Conservation (phyloP, 2,888 invertebrate species). For the Siphlonurus alternatus region DNA sequence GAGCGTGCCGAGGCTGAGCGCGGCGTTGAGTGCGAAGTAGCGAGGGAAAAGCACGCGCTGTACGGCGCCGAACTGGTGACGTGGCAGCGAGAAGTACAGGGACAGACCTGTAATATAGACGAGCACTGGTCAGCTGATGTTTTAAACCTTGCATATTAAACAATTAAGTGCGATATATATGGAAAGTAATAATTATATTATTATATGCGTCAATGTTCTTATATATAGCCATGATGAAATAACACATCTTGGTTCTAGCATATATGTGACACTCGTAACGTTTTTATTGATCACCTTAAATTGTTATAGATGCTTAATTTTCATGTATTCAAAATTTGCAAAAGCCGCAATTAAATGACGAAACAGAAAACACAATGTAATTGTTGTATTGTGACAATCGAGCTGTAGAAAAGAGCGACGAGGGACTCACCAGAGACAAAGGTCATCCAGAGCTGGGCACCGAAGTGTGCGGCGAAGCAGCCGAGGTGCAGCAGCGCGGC, state of each 20-base stretch:
- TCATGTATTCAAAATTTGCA: too few species aligned
- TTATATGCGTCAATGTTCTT: neutral
- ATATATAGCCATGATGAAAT: neutral
- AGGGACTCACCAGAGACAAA: conserved; percentile 72
- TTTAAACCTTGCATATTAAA: neutral
- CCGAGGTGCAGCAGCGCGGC: conserved; percentile 41
- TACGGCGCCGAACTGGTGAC: conserved; percentile 74
- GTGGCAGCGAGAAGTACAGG: conserved; percentile 67
- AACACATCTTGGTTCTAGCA: too few species aligned
- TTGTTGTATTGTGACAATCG: too few species aligned
- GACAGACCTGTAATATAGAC: conserved; percentile 49
- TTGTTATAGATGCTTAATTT: too few species aligned
- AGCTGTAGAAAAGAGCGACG: too few species aligned
- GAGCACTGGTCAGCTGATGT: neutral
- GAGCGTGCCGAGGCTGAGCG: conserved; percentile 53
- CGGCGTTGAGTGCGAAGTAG: conserved; percentile 65
- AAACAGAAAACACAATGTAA: too few species aligned
- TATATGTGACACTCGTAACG: too few species aligned
- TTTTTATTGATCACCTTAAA: too few species aligned
- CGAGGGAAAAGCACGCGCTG: conserved; percentile 75
- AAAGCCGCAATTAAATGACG: too few species aligned
- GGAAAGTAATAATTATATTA: neutral
- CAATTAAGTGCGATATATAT: neutral
- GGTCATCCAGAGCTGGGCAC: conserved; percentile 86
- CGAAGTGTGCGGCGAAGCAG: conserved; percentile 65